phyloP scores from a whole-genome alignment of 1,140 invertebrate species.

The Ips typographus region DNA sequence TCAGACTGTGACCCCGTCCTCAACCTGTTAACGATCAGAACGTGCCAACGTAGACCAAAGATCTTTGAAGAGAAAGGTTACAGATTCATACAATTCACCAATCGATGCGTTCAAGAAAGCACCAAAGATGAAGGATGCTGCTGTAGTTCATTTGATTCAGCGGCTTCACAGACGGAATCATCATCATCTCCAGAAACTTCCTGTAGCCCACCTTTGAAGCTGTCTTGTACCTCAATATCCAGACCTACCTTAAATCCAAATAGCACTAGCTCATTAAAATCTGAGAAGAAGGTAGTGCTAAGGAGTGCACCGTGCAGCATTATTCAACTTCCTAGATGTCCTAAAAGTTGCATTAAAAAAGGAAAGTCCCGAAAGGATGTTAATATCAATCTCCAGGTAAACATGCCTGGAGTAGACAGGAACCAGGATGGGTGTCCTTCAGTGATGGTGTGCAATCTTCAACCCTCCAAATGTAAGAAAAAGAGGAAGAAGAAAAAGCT shows the following conservation, averaged over 20 bases:
- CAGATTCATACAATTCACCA: slow-evolving; percentile 21
- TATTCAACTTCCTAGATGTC: neutral
- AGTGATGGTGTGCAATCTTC: neutral
- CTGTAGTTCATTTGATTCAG: neutral
- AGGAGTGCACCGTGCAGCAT: slow-evolving; percentile 15
- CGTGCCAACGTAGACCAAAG: slow-evolving; percentile 7
- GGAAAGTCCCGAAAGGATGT: slow-evolving; percentile 11
- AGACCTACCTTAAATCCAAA: neutral
- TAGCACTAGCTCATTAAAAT: too few species aligned
- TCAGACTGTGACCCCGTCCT: neutral
- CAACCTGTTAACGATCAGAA: neutral
- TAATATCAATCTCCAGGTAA: slow-evolving; percentile 21
- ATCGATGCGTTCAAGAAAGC: slow-evolving; percentile 13
- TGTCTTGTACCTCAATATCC: neutral
- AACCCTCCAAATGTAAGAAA: neutral
- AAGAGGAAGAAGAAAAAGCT: slow-evolving; percentile 6
- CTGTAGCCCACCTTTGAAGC: too few species aligned
- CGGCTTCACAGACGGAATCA: neutral
- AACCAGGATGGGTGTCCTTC: neutral
- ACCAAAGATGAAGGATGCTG: slow-evolving; percentile 2
- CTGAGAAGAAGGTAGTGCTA: neutral
- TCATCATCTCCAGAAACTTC: too few species aligned
- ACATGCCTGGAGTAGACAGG: slow-evolving; percentile 16
- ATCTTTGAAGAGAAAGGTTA: slow-evolving; percentile 27
- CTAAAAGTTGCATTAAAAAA: neutral